Conservation (phyloP, 2,113 vertebrate genomes). For the Microtus oregoni region DNA sequence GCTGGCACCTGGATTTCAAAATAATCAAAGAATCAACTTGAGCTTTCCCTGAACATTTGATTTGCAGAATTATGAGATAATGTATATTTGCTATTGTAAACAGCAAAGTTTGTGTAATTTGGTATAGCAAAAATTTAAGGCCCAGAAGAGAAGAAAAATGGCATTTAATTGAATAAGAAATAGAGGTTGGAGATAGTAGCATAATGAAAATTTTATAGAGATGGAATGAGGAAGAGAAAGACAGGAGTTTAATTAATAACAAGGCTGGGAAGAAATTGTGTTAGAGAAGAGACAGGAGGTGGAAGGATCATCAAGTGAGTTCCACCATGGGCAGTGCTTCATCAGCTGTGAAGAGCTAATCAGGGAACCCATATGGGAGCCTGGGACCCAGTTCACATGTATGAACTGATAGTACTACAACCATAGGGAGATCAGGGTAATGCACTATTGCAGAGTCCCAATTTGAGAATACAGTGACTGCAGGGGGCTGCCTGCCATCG, state of each 20-base stretch:
- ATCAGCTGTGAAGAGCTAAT: background rate
- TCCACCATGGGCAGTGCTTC: background rate
- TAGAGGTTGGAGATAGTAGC: background rate
- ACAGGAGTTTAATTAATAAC: background rate
- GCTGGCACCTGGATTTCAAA: background rate
- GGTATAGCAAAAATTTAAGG: background rate
- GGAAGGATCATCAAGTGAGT: background rate
- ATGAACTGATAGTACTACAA: background rate
- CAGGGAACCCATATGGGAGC: background rate
- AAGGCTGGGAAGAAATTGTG: background rate
- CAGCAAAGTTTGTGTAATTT: background rate
- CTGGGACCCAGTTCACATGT: background rate
- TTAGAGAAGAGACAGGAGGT: background rate
- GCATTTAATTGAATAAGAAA: background rate
- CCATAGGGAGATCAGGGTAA: background rate
- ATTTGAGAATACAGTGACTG: background rate
- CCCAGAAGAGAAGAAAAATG: background rate
- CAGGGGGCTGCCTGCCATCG: background rate
- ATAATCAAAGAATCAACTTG: background rate
- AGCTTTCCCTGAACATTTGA: background rate
- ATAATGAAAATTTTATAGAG: background rate
- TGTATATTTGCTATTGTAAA: background rate
- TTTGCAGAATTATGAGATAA: background rate
- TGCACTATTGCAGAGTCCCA: background rate
- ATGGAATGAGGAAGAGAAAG: background rate